Percentiles rank a stretch among this genome's conserved stretches.
phyloP scores from a whole-genome alignment of 2,888 invertebrate genomes.

The Papilio demoleus region DNA sequence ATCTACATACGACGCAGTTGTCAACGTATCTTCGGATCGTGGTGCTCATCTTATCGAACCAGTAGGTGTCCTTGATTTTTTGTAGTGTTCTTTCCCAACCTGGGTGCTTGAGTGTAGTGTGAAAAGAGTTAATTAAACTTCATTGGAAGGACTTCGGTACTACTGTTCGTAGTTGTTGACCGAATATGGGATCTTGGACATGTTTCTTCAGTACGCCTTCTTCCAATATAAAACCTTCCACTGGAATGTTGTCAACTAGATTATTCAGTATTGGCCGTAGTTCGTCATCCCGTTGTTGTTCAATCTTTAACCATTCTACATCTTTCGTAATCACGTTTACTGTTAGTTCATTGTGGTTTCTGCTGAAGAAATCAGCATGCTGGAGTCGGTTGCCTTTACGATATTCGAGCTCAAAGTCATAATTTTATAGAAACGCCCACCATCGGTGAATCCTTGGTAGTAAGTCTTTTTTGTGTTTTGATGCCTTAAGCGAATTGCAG shows the following conservation, averaged over 20 bases:
- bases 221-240: conserved; percentile 36
- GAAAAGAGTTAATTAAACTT: conserved; percentile 47
- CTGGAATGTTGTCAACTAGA: conserved; percentile 5
- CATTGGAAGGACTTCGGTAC: conserved; percentile 48
- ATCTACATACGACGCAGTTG: conserved; percentile 45
- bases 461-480: conserved; percentile 50
- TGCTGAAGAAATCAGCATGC: conserved; percentile 49
- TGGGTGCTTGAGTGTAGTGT: conserved; percentile 43
- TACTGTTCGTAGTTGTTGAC: conserved; percentile 22
- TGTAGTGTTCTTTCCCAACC: conserved; percentile 49
- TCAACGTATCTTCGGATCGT: conserved; percentile 37
- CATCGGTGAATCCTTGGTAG: conserved; percentile 50
- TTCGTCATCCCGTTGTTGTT: conserved; percentile 42
- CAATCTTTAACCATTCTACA: conserved; percentile 47
- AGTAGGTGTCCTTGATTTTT: conserved; percentile 42
- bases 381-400: conserved; percentile 44
- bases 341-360: conserved; percentile 42
- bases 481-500: conserved; percentile 53
- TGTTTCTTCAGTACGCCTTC: conserved; percentile 33
- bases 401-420: conserved; percentile 46
- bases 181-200: background rate
- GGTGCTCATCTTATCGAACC: conserved; percentile 43
- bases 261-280: conserved; percentile 39
- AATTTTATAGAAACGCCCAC: conserved; percentile 54
- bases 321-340: conserved; percentile 45